Base-by-base conservation (phyloP, 2,797 vertebrate species). In the Podarcis siculus region DNA sequence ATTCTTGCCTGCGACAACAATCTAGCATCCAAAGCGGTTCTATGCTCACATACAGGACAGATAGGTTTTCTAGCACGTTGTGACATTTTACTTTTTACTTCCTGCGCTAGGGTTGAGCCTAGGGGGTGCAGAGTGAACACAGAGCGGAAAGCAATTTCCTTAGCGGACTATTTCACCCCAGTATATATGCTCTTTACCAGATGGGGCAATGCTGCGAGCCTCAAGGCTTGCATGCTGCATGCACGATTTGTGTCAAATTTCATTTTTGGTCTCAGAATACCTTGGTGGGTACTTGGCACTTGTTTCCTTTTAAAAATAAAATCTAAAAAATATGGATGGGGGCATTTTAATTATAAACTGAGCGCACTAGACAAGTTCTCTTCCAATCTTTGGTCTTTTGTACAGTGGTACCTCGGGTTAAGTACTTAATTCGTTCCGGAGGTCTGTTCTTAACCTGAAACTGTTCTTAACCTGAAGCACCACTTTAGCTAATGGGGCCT, bases 1-100 rank as follows among this genome's bases (percentile, higher is more conserved):
- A 66, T 72, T 84, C 45, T 89, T 93, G 23, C 85, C 73, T 82
- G n/a, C 27, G 32, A 64, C 58, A 37, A 83, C 67, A 55, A 55
- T 55, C 49, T 55, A 8, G 55, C 88, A 85, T 8, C 86, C 37
- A 67, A 37, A 76, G 45, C 64, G 4, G 35, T 89, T 72, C 86
- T 69, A 6, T 5, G 3, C 25, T 49, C n/a, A 90, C 19, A 2
- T 30, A 58, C 12, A 87, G 78, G 78, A 32, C 25, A 82, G 77
- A 37, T 27, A 37, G 27, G 79, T 15, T 88, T 9, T 13, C 7
- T 55, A 1, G 0, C 30, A 2, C 84, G 15, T 71, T 90, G 89
- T 61, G 85, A 86, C 49, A 1, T 25, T 19, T 55, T 61, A 61
- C 19, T 61, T 61, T 73, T 78, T 82, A 82, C 5, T 12, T 86